Conservation (phyloP, 2,888 invertebrate genomes). For the Hypselothyrea guttata region DNA sequence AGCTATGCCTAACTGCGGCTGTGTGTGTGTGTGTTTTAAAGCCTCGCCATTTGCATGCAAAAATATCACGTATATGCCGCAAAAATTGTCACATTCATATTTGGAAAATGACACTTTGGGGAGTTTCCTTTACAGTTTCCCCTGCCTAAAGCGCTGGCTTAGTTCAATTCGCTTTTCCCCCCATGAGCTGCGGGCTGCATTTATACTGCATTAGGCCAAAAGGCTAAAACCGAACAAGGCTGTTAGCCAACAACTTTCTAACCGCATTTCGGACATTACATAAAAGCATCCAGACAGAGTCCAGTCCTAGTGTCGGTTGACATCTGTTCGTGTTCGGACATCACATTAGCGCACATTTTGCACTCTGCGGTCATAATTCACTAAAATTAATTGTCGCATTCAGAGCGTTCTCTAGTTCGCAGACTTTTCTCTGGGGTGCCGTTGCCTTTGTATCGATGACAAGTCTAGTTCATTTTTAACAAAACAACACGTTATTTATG, state of each 20-base stretch:
- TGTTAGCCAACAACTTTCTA: constrained; percentile 42
- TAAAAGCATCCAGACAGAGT: constrained; percentile 3
- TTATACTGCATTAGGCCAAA: constrained; percentile 44
- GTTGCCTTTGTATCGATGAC: constrained; percentile 25
- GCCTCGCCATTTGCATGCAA: constrained; percentile 25
- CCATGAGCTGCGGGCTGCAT: constrained; percentile 46
- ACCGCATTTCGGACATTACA: constrained; percentile 54
- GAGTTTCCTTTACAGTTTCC: constrained; percentile 33
- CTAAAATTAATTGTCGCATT: constrained; percentile 74
- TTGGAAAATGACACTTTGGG: constrained; percentile 65
- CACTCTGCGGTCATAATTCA: constrained; percentile 71
- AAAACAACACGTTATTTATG: constrained; percentile 25
- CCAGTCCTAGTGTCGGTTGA: constrained; percentile 33
- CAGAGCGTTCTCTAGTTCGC: constrained; percentile 35
- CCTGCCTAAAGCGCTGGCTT: background rate
- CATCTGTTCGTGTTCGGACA: constrained; percentile 66
- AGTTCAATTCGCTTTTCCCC: background rate
- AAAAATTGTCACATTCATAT: constrained; percentile 39
- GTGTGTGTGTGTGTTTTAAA: constrained; percentile 32
- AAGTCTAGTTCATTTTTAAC: constrained; percentile 11
- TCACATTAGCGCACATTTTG: constrained; percentile 69
- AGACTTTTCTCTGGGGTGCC: constrained; percentile 25
- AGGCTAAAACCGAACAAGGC: constrained; percentile 27
- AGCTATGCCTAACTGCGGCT: background rate
- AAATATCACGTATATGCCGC: constrained; percentile 56